Conservation (phyloP, 1,140 invertebrate species). For the Cherax quadricarinatus region DNA sequence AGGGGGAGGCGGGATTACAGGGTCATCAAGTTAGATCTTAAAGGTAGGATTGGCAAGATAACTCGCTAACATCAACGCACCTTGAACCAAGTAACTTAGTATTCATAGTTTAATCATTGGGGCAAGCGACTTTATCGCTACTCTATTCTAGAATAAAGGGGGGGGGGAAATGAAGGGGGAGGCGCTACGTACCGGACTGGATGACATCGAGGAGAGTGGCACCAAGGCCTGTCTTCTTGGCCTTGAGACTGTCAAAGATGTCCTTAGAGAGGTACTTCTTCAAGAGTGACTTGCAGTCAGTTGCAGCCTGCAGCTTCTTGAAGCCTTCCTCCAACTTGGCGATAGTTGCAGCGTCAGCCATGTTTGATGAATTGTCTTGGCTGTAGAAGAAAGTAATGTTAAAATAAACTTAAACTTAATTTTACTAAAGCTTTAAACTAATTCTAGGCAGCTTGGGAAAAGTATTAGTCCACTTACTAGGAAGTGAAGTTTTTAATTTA, state of each 20-base stretch:
- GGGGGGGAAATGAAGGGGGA: too few relatives aligned
- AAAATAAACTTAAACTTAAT: background rate
- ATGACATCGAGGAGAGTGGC: slow-evolving; percentile 93
- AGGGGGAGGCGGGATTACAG: too few relatives aligned
- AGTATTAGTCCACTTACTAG: too few relatives aligned
- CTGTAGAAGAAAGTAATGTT: slow-evolving; percentile 36
- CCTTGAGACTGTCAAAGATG: slow-evolving; percentile 92
- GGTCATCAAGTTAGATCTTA: too few relatives aligned
- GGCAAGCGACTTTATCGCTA: too few relatives aligned
- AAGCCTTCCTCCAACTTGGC: slow-evolving; percentile 94
- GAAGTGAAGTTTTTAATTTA: too few relatives aligned
- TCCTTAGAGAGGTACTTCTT: slow-evolving; percentile 96
- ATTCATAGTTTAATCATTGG: too few relatives aligned
- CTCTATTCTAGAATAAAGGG: too few relatives aligned
- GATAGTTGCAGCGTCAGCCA: slow-evolving; percentile 81
- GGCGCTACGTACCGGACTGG: slow-evolving; percentile 84
- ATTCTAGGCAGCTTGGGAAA: background rate
- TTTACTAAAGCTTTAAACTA: background rate
- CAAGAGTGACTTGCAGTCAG: slow-evolving; percentile 93
- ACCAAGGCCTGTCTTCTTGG: slow-evolving; percentile 91
- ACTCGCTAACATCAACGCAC: too few relatives aligned
- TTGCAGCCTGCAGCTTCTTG: slow-evolving; percentile 88
- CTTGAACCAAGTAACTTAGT: too few relatives aligned
- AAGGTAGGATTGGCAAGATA: too few relatives aligned
- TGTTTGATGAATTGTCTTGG: slow-evolving; percentile 58